Evolutionary conservation across 2,888 invertebrate genomes (phyloP).

Genomic region (Megaustenia siamemsis): DNA sequence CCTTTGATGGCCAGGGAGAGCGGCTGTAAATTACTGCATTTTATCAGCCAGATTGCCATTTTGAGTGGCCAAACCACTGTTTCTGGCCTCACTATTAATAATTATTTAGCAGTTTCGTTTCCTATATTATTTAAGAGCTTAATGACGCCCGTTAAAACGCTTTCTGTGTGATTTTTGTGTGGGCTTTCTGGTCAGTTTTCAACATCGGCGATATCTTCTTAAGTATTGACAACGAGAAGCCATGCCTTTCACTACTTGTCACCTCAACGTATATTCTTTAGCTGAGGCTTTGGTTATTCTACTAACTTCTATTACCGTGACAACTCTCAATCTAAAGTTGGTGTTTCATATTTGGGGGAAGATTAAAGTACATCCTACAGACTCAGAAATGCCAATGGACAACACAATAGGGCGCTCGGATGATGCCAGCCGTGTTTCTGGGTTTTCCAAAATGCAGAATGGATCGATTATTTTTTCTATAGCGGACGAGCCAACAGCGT

Average conservation of each 20-base stretch:
- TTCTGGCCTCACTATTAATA: conserved; percentile 11
- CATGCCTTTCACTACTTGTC: conserved; percentile 2
- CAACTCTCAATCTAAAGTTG: background rate
- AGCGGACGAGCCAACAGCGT: background rate
- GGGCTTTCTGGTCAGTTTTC: conserved; percentile 12
- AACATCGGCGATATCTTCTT: background rate
- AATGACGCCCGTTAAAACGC: conserved; percentile 2
- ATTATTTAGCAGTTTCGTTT: conserved; percentile 25
- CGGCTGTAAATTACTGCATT: conserved; percentile 9
- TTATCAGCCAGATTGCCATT: background rate
- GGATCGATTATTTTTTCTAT: background rate
- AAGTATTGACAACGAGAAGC: background rate
- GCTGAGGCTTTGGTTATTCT: conserved; percentile 26
- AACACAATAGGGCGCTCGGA: background rate
- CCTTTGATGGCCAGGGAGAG: background rate
- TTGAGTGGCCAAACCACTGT: conserved; percentile 32
- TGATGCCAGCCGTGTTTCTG: background rate
- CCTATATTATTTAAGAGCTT: conserved; percentile 11
- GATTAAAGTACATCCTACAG: conserved; percentile 4
- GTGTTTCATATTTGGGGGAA: conserved; percentile 7
- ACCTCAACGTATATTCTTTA: background rate
- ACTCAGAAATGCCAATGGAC: background rate
- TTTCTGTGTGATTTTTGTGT: background rate
- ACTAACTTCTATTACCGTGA: background rate
- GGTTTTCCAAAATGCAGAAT: background rate